Conservation (phyloP, 2,797 vertebrate species). For the Mormyrops attenuatus region DNA sequence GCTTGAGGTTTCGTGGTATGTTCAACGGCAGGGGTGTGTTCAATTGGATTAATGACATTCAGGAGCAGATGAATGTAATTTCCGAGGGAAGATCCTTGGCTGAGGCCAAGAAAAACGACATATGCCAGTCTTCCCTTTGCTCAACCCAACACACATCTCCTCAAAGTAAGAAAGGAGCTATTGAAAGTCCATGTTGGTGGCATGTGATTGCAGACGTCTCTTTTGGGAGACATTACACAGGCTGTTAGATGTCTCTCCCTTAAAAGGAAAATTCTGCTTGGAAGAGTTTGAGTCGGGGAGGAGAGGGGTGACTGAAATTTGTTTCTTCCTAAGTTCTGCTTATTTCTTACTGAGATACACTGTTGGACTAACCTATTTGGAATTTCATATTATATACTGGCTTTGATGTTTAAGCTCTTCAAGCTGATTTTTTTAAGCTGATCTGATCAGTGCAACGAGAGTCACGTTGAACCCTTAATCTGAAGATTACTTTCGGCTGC, state of each 20-base stretch:
- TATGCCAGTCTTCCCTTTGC: neutral
- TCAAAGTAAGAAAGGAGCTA: neutral
- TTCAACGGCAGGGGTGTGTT: neutral
- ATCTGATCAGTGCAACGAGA: constrained; percentile 49
- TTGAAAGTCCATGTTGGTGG: neutral
- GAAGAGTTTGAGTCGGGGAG: neutral
- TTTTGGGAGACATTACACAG: constrained; percentile 21
- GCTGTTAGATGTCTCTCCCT: constrained; percentile 2
- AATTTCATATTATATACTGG: neutral
- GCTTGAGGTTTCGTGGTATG: neutral
- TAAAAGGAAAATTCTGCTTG: constrained; percentile 3
- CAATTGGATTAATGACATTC: neutral
- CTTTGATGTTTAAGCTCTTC: constrained; percentile 3
- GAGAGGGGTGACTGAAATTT: neutral
- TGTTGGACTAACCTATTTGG: neutral
- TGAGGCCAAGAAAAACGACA: neutral
- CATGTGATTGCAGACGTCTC: constrained; percentile 12
- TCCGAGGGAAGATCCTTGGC: neutral
- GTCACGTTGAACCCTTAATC: constrained; percentile 23
- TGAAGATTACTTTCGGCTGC: neutral
- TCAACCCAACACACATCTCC: neutral
- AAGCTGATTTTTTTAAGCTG: constrained; percentile 27
- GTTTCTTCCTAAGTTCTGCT: neutral
- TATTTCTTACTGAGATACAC: neutral
- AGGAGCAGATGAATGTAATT: neutral